These are phyloP conservation scores for Branchipolynoe longqiensis DNA, from an alignment of 2,888 invertebrate species.

Conservation along the genomic window DNA sequence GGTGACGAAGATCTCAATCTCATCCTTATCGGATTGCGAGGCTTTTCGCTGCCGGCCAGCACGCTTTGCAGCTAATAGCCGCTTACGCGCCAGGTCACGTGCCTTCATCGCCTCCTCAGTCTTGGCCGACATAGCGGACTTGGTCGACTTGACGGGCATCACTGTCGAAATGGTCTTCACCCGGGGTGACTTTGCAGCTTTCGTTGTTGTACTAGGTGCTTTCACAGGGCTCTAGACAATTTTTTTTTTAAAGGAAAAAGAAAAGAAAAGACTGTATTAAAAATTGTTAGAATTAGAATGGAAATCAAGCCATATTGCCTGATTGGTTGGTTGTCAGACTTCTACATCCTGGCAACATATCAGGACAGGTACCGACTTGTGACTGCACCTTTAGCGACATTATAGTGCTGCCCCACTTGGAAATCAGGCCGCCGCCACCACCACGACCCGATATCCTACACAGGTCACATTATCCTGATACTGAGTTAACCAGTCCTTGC, in stretches of 20 bases:
- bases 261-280: too few species aligned
- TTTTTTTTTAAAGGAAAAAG: constrained; percentile 2
- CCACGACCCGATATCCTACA: too few species aligned
- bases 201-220: not conserved
- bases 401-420: too few species aligned
- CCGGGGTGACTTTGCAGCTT: not conserved
- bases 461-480: too few species aligned
- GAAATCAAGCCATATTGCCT: too few species aligned
- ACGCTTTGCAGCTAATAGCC: constrained; percentile 90
- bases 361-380: too few species aligned
- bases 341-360: not conserved
- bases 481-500: too few species aligned
- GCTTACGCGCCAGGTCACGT: constrained; percentile 87
- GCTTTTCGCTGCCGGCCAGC: constrained; percentile 81
- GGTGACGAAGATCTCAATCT: constrained; percentile 58
- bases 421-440: too few species aligned
- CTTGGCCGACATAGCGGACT: constrained; percentile 52
- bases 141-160: constrained; percentile 22
- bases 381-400: too few species aligned
- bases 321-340: not conserved
- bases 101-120: constrained; percentile 69
- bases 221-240: constrained; percentile 13
- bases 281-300: too few species aligned
- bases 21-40: constrained; percentile 66
- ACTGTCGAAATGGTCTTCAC: not conserved